Evolutionary conservation across 2,888 invertebrate genomes (phyloP).

Genomic region (Oegoconia quadripuncta): DNA sequence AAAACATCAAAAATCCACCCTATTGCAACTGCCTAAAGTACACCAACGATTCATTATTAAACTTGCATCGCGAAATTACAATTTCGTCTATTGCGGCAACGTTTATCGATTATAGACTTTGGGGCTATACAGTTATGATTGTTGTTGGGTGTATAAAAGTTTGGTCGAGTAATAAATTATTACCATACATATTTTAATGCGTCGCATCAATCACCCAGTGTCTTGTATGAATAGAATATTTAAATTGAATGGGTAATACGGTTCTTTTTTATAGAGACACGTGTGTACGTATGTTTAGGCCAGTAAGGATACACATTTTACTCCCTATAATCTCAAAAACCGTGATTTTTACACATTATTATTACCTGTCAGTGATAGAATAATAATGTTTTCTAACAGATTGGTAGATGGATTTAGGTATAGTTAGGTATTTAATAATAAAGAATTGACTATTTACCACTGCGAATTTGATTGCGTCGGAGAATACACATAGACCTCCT

Average conservation of each 20-base stretch:
- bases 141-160: conserved; percentile 14
- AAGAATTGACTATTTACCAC: no score
- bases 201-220: conserved; percentile 55
- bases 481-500: no score
- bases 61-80: conserved; percentile 17
- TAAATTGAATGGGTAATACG: conserved; percentile 54
- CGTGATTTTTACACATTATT: no score
- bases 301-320: no score
- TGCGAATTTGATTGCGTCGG: no score
- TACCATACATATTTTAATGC: conserved; percentile 53
- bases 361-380: no score
- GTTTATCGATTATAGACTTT: neutral
- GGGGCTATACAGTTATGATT: neutral
- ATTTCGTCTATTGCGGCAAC: neutral
- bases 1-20: conserved; percentile 25
- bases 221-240: conserved; percentile 56
- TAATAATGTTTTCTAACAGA: no score
- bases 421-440: no score
- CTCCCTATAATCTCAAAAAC: no score
- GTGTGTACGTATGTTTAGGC: conserved; percentile 25
- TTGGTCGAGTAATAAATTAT: conserved; percentile 39
- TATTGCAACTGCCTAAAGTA: conserved; percentile 23
- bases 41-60: conserved; percentile 7
- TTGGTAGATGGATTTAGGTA: no score
- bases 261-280: conserved; percentile 45